These are phyloP conservation scores for Hemaris fuciformis DNA, from an alignment of 2,888 invertebrate species.

Conservation along the genomic window DNA sequence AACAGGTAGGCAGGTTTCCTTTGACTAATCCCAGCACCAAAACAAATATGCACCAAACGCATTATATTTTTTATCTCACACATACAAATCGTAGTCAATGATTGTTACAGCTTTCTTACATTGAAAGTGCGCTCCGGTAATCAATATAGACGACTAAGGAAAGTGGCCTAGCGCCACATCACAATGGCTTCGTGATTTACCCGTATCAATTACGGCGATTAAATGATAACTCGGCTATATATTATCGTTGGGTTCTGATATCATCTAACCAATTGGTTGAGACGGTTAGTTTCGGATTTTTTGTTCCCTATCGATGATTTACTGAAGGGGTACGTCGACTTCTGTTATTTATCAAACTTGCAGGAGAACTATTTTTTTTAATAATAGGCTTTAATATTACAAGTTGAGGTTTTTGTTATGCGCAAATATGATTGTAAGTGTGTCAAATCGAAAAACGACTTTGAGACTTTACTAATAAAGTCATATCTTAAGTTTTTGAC, in stretches of 20 bases:
- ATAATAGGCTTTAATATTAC: not conserved
- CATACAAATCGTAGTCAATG: not conserved
- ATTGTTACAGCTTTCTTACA: not conserved
- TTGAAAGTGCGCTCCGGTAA: not conserved
- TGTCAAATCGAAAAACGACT: no score
- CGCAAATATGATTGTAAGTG: not conserved
- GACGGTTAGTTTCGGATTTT: constrained; percentile 45
- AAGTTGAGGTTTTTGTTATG: not conserved
- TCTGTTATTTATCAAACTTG: constrained; percentile 38
- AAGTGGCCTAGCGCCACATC: constrained; percentile 40
- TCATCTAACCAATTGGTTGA: constrained; percentile 50
- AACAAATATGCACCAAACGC: no score
- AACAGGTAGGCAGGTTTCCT: no score
- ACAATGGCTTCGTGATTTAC: constrained; percentile 46
- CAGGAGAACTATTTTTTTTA: constrained; percentile 12
- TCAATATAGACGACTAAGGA: constrained; percentile 2
- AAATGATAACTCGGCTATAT: constrained; percentile 65
- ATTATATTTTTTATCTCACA: not conserved
- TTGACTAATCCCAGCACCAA: no score
- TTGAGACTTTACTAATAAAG: no score
- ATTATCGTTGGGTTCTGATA: constrained; percentile 58
- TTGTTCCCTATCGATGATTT: constrained; percentile 61
- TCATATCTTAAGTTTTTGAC: no score
- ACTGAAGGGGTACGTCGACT: constrained; percentile 50
- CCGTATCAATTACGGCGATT: constrained; percentile 76